phyloP scores from a whole-genome alignment of 2,888 invertebrate genomes.

The Linnaemya tessellans region DNA sequence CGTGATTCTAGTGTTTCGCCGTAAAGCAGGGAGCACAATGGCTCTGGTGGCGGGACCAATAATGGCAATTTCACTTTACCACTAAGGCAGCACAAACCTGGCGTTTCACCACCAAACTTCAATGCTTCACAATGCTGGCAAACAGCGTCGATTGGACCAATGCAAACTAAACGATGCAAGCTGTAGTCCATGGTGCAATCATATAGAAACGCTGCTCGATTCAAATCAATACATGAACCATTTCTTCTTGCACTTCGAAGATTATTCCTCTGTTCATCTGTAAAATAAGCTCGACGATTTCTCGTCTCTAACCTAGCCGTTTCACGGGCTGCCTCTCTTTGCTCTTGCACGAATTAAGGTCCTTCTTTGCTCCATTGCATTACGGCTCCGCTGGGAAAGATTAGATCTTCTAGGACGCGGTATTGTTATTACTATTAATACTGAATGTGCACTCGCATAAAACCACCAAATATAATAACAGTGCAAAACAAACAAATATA shows the following conservation, averaged over 20 bases:
- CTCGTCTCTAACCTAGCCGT: constrained; percentile 51
- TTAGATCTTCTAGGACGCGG: too few species aligned
- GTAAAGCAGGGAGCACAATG: background rate
- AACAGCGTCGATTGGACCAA: background rate
- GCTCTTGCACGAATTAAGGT: too few species aligned
- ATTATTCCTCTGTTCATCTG: constrained; percentile 11
- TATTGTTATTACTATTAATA: too few species aligned
- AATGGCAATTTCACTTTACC: constrained; percentile 5
- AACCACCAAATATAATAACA: too few species aligned
- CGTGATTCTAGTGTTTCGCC: background rate
- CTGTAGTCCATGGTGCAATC: constrained; percentile 66
- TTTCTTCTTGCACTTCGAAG: constrained; percentile 53
- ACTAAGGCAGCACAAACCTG: background rate
- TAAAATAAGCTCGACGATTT: constrained; percentile 23
- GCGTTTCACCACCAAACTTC: background rate
- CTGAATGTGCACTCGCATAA: too few species aligned
- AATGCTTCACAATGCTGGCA: constrained; percentile 11
- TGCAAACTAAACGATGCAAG: constrained; percentile 55
- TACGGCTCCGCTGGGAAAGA: too few species aligned
- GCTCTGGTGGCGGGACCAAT: background rate
- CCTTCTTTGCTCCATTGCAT: too few species aligned
- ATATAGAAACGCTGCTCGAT: constrained; percentile 68
- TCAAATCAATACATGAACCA: constrained; percentile 66
- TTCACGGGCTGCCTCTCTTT: constrained; percentile 33
- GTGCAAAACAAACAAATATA: too few species aligned